Base-by-base conservation (phyloP, 1,140 invertebrate species). In the Drosophila obscura region DNA sequence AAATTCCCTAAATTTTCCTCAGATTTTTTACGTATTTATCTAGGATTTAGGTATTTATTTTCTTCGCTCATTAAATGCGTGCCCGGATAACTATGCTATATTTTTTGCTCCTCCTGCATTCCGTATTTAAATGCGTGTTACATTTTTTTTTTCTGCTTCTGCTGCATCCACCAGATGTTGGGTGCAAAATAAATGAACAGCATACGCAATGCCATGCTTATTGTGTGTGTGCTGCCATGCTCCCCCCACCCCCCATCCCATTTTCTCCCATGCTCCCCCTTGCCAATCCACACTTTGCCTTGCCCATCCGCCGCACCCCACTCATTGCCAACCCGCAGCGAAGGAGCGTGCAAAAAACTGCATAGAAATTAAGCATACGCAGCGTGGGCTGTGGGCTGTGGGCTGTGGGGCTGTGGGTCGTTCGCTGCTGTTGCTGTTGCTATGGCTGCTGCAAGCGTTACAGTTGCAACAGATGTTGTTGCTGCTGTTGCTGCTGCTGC, bases 351-450 rank as follows among this genome's bases (percentile, higher is more conserved):
- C 49, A 63, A 57, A 57, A 61, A 80, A 77, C 49, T 43, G 51
- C 58, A 78, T 77, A 71, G 59, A 87, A 85, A 85, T 87, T 82
- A 85, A 69, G 82, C 82, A 87, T 87, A 85, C 82, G 81, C 81
- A 77, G 69, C 64, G 59, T 85, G 60, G 19, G 19, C 19, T 19
- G 19, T n/a, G n/a, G n/a, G n/a, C n/a, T n/a, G n/a, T n/a, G n/a
- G n/a, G n/a, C n/a, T n/a, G n/a, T n/a, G n/a, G n/a, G n/a, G n/a
- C n/a, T n/a, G n/a, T n/a, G n/a, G n/a, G n/a, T 51, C 64, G 51
- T n/a, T 8, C 28, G 52, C 31, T 61, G 62, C 44, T 19, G 19
- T 9, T 57, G 59, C 65, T 35, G 41, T 39, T 49, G 43, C 35
- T 50, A 4, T 22, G 46, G 44, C 19, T 48, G 55, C 48, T 81